A percentile compares a stretch with the other conserved stretches of the same genome.
Conservation (phyloP, 2,113 vertebrate genomes). For the Solenodon paradoxus region DNA sequence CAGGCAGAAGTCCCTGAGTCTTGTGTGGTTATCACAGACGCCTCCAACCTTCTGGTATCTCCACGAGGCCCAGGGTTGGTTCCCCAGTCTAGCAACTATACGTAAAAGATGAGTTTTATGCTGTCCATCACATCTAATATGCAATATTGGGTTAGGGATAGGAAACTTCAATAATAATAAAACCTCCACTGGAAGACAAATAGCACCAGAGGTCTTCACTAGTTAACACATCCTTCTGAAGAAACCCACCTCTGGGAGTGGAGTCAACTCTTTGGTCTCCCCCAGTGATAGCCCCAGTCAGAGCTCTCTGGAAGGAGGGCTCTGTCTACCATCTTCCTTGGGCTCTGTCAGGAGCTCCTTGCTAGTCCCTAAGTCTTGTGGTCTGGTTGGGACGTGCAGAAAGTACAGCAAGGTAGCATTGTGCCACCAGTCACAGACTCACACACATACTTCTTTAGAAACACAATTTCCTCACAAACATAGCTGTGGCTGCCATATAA, state of each 20-base stretch:
- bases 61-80: neutral
- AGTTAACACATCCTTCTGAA: neutral
- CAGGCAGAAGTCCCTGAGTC: neutral
- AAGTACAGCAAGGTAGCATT: neutral
- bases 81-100: neutral
- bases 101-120: neutral
- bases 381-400: neutral
- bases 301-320: neutral
- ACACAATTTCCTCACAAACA: neutral
- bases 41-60: neutral
- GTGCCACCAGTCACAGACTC: neutral
- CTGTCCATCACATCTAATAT: fast-evolving
- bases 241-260: too few species aligned
- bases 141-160: neutral
- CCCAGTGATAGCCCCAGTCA: neutral
- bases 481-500: neutral
- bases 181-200: neutral
- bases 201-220: fast-evolving
- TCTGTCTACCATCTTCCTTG: fast-evolving
- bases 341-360: neutral
- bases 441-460: fast-evolving
- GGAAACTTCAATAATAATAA: neutral
- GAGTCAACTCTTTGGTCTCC: neutral
- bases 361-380: too few species aligned
- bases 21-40: neutral